Evolutionary conservation across 2,113 vertebrate genomes (phyloP).

Genomic region (Myodes glareolus): DNA sequence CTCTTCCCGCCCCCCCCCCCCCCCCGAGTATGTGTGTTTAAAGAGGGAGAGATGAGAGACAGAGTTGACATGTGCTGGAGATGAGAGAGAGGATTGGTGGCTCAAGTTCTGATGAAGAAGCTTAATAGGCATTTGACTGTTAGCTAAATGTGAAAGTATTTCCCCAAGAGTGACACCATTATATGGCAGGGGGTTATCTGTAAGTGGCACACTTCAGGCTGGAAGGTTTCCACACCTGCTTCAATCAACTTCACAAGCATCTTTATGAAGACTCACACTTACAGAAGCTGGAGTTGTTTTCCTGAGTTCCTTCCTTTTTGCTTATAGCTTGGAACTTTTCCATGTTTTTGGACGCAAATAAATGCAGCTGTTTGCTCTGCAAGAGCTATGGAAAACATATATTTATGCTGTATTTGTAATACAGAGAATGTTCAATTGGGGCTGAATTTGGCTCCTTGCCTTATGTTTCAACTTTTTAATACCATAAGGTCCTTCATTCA

Average conservation of each 20-base stretch:
- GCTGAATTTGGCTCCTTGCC: constrained; percentile 73
- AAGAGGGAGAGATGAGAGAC: neutral
- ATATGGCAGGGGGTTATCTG: neutral
- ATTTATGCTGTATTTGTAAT: constrained; percentile 77
- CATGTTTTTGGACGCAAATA: constrained; percentile 77
- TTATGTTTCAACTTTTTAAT: constrained; percentile 73
- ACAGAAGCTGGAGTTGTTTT: constrained; percentile 58
- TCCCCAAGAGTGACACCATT: neutral
- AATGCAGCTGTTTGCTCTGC: constrained; percentile 79
- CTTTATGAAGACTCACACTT: constrained; percentile 71
- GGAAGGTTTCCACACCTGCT: constrained; percentile 59
- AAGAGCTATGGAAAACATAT: constrained; percentile 67
- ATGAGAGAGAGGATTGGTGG: neutral
- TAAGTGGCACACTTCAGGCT: constrained; percentile 54
- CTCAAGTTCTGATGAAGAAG: neutral
- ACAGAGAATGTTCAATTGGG: constrained; percentile 79
- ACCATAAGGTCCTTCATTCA: constrained; percentile 70
- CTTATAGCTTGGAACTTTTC: constrained; percentile 76
- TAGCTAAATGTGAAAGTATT: neutral
- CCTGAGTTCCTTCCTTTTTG: constrained; percentile 67
- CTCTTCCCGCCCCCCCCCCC: too few relatives aligned
- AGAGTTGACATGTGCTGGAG: neutral
- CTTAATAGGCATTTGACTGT: constrained; percentile 14
- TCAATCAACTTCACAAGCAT: constrained; percentile 65
- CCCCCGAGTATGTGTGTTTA: neutral